Conservation (phyloP, 2,113 vertebrate genomes). For the Trogon surrucura region DNA sequence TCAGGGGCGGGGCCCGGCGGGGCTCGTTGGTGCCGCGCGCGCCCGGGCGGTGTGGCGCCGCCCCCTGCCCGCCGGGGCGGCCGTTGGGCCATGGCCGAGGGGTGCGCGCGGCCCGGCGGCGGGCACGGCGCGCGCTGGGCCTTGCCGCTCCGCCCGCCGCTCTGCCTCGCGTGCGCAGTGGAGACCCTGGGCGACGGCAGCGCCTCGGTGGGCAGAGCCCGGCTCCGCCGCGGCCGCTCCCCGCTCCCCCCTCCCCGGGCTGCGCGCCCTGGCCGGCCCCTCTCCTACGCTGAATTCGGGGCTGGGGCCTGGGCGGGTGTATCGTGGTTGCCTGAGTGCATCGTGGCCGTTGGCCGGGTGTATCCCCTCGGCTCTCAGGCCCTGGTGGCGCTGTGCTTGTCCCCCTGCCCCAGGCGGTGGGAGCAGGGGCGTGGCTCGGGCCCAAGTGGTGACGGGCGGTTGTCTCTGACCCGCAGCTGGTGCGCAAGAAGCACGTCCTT, state of each 20-base stretch:
- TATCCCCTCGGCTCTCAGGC: rapidly evolving
- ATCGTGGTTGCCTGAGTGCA: too few species aligned
- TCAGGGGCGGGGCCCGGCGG: background rate
- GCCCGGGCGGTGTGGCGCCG: too few species aligned
- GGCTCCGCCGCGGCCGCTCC: too few species aligned
- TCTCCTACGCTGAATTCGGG: rapidly evolving
- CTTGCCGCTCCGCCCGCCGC: too few species aligned
- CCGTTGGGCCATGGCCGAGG: too few species aligned
- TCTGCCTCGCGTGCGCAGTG: slow-evolving; percentile 83
- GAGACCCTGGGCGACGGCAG: slow-evolving; percentile 80
- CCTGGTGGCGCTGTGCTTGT: too few species aligned
- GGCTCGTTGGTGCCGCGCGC: too few species aligned
- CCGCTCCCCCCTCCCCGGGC: background rate
- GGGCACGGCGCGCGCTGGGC: too few species aligned
- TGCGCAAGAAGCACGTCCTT: slow-evolving; percentile 86
- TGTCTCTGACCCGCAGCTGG: slow-evolving; percentile 72
- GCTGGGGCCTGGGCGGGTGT: too few species aligned
- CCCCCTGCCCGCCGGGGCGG: too few species aligned
- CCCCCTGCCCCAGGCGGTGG: background rate
- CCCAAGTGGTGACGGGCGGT: background rate
- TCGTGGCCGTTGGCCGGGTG: rapidly evolving
- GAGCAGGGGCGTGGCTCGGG: background rate
- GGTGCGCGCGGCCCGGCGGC: too few species aligned
- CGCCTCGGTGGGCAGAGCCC: slow-evolving; percentile 75
- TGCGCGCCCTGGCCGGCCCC: too few species aligned